A percentile compares a stretch with the other conserved stretches of the same genome.
phyloP scores from a whole-genome alignment of 2,113 vertebrate genomes.

The Equus przewalskii region DNA sequence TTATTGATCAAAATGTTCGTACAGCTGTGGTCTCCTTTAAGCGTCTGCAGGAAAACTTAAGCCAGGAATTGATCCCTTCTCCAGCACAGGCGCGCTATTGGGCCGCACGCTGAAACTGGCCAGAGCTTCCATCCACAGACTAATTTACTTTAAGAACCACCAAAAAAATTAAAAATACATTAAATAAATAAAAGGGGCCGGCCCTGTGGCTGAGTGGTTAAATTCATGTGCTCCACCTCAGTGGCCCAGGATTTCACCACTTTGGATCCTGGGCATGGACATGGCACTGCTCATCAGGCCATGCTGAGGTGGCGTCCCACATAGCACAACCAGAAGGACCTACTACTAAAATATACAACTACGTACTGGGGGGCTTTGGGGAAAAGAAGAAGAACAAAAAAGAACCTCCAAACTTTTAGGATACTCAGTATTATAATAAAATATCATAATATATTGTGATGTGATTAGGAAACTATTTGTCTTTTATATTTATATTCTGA shows the following conservation, averaged over 20 bases:
- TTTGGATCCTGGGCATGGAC: too few relatives aligned
- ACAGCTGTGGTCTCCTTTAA: neutral
- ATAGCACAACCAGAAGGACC: too few relatives aligned
- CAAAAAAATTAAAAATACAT: too few relatives aligned
- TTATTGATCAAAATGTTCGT: neutral
- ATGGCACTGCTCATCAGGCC: too few relatives aligned
- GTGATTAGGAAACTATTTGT: neutral
- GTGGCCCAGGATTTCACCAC: too few relatives aligned
- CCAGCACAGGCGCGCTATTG: neutral
- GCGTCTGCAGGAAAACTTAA: neutral
- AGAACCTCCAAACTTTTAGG: neutral
- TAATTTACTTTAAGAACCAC: neutral
- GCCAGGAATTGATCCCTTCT: neutral
- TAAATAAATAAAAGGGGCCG: too few relatives aligned
- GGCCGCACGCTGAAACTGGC: fast-evolving
- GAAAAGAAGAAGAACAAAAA: neutral
- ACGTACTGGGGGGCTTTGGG: too few relatives aligned
- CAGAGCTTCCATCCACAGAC: neutral
- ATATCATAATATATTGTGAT: neutral
- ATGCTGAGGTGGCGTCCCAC: too few relatives aligned
- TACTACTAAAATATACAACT: too few relatives aligned
- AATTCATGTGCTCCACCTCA: too few relatives aligned
- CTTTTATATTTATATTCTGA: conserved; percentile 16
- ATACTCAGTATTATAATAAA: neutral
- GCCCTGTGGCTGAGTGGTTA: too few relatives aligned